Evolutionary conservation across 2,797 vertebrate species (phyloP).

Genomic region (Liparis tanakae): DNA sequence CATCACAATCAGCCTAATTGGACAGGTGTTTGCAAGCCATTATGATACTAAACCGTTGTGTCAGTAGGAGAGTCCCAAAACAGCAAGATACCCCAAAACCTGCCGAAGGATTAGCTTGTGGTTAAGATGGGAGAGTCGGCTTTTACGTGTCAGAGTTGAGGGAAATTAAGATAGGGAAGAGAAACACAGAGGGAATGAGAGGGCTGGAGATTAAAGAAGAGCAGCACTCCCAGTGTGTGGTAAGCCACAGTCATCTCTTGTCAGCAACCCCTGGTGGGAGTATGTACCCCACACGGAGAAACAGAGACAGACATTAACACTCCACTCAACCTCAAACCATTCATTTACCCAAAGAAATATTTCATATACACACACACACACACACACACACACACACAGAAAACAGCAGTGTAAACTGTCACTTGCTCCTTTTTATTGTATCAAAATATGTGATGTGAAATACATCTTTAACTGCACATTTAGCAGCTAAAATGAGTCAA

Average conservation of each 20-base stretch:
- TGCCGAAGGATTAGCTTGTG: constrained; percentile 70
- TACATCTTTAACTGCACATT: background rate
- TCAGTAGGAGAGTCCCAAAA: constrained; percentile 74
- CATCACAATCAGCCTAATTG: constrained; percentile 81
- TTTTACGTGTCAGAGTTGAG: constrained; percentile 78
- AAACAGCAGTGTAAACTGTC: constrained; percentile 40
- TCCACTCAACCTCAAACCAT: constrained; percentile 59
- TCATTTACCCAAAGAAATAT: constrained; percentile 49
- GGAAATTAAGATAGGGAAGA: constrained; percentile 75
- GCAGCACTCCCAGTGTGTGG: constrained; percentile 78
- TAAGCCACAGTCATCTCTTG: constrained; percentile 79
- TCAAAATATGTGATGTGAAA: constrained; percentile 36
- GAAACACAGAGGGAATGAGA: constrained; percentile 64
- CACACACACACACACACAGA: background rate
- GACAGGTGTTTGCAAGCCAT: constrained; percentile 80
- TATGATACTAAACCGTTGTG: constrained; percentile 76
- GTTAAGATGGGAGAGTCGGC: constrained; percentile 73
- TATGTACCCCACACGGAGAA: constrained; percentile 72
- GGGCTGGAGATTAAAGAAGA: constrained; percentile 78
- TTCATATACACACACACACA: background rate
- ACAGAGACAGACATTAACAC: constrained; percentile 76
- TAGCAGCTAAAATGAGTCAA: background rate
- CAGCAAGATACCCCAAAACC: constrained; percentile 70
- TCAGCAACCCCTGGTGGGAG: constrained; percentile 73
- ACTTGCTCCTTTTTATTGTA: constrained; percentile 16